Percentiles rank a stretch among this genome's conserved stretches.
Evolutionary conservation across 2,113 vertebrate species (phyloP).

Genomic region (Ophthalmolycus amberensis): DNA sequence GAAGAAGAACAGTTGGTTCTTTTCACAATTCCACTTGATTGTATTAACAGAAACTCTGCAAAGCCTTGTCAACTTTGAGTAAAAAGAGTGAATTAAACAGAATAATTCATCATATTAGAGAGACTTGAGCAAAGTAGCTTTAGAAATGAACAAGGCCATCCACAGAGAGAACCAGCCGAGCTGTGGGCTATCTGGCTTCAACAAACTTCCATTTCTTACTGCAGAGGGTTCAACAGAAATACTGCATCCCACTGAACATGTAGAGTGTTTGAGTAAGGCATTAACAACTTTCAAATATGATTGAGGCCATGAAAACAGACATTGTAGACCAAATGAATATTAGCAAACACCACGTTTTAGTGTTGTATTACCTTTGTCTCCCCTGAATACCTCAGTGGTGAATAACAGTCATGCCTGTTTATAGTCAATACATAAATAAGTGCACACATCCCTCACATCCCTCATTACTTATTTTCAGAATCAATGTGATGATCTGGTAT

Average conservation of each 20-base stretch:
- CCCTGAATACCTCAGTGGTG: slow-evolving; percentile 32
- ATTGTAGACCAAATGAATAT: background rate
- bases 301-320: background rate
- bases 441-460: background rate
- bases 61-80: slow-evolving; percentile 23
- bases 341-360: background rate
- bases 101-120: slow-evolving; percentile 64
- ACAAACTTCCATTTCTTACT: slow-evolving; percentile 26
- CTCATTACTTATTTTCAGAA: too few relatives aligned
- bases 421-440: slow-evolving; percentile 17
- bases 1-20: slow-evolving; percentile 7
- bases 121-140: slow-evolving; percentile 36
- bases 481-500: background rate
- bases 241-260: slow-evolving; percentile 1
- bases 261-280: background rate
- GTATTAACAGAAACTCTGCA: slow-evolving; percentile 42
- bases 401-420: background rate
- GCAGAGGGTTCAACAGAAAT: slow-evolving; percentile 34
- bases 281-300: background rate
- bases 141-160: slow-evolving; percentile 35
- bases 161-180: slow-evolving; percentile 26
- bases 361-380: background rate
- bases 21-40: slow-evolving; percentile 18
- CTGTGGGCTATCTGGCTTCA: slow-evolving; percentile 21
- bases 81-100: slow-evolving; percentile 47